Evolutionary conservation across 2,113 vertebrate species (phyloP).

Genomic region (Notothenia coriiceps): DNA sequence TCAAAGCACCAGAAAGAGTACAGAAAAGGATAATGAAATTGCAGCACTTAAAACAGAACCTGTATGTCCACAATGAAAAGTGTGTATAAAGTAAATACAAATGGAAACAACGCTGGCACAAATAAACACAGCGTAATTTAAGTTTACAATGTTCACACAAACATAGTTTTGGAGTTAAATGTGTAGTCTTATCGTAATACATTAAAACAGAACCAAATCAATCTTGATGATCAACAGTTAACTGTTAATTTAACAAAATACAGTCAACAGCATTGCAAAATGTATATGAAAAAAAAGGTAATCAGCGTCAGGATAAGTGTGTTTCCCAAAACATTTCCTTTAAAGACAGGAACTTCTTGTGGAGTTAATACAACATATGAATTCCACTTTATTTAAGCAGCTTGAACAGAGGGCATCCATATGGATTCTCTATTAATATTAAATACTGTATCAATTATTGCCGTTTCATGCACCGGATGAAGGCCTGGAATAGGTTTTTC

Average conservation of each 20-base stretch:
- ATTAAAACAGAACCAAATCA: too few relatives aligned
- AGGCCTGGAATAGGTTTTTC: neutral
- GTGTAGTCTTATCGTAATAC: too few relatives aligned
- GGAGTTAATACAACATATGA: neutral
- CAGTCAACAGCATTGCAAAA: too few relatives aligned
- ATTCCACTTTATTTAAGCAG: neutral
- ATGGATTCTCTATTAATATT: neutral
- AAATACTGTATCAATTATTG: neutral
- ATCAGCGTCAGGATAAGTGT: too few relatives aligned
- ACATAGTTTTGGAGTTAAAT: too few relatives aligned
- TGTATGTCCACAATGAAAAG: neutral
- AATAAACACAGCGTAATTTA: neutral
- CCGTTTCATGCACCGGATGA: neutral
- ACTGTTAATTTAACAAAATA: too few relatives aligned
- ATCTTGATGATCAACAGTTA: too few relatives aligned
- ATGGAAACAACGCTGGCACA: neutral
- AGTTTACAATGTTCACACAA: neutral
- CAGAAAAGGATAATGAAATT: neutral
- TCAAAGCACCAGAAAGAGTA: constrained; percentile 26
- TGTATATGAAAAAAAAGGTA: too few relatives aligned
- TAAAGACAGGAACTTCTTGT: neutral
- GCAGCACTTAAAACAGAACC: neutral
- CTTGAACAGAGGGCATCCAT: neutral
- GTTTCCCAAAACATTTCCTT: neutral
- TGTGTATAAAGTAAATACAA: neutral